Conservation (phyloP, 2,888 invertebrate species). For the Tetragonisca angustula region DNA sequence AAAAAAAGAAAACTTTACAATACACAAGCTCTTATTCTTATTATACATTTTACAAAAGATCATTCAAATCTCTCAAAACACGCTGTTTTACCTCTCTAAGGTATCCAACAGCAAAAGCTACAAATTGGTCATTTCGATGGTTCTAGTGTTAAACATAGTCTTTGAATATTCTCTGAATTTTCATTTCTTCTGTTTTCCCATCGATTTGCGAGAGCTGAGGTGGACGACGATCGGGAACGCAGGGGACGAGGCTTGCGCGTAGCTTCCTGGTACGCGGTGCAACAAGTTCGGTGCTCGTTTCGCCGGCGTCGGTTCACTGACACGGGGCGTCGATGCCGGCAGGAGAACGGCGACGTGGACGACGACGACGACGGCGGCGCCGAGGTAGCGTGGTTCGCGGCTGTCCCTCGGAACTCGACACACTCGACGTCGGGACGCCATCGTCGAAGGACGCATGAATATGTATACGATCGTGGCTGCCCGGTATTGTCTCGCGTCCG, state of each 20-base stretch:
- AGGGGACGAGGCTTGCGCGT: conserved; percentile 36
- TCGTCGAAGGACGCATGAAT: conserved; percentile 82
- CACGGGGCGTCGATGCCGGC: conserved; percentile 66
- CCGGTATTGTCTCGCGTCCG: conserved; percentile 42
- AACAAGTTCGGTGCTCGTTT: conserved; percentile 75
- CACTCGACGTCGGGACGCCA: conserved; percentile 83
- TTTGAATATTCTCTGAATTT: background rate
- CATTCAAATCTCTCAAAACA: no score
- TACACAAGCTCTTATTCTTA: no score
- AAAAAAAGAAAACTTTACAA: no score
- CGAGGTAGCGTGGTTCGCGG: conserved; percentile 61
- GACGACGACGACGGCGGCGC: conserved; percentile 60
- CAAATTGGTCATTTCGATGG: no score
- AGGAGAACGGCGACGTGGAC: conserved; percentile 65
- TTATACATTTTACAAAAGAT: no score
- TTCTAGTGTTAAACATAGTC: no score
- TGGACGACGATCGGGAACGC: conserved; percentile 2
- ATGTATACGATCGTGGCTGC: conserved; percentile 62
- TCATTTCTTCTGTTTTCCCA: no score
- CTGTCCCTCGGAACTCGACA: conserved; percentile 71
- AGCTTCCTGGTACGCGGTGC: conserved; percentile 51
- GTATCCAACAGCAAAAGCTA: no score
- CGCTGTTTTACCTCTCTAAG: no score
- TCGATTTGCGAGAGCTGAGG: background rate
- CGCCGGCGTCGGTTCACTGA: conserved; percentile 79